A percentile compares a stretch with the other conserved stretches of the same genome.
phyloP scores from a whole-genome alignment of 1,140 invertebrate species.

The Radopholus similis region DNA sequence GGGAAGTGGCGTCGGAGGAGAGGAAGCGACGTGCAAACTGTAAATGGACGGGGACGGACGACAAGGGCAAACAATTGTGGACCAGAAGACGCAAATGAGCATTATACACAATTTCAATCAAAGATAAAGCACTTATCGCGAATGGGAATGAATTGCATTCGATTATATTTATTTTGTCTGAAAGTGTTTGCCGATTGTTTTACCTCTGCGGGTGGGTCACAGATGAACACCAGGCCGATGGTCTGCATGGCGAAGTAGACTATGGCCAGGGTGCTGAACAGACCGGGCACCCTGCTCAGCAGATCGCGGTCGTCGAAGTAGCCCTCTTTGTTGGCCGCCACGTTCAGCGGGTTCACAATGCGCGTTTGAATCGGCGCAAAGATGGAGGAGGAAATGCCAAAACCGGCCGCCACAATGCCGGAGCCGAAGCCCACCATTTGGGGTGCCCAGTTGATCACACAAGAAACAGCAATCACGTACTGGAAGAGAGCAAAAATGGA shows the following conservation, averaged over 20 bases:
- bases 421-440: conserved; percentile 49
- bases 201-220: conserved; percentile 52
- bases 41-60: conserved; percentile 15
- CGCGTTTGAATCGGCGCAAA: conserved; percentile 56
- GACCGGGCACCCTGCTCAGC: conserved; percentile 47
- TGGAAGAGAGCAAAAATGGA: not conserved
- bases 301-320: conserved; percentile 38
- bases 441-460: conserved; percentile 59
- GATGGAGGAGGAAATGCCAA: conserved; percentile 55
- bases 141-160: too few species aligned
- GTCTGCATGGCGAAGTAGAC: conserved; percentile 54
- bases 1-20: conserved; percentile 25
- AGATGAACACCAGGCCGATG: conserved; percentile 54
- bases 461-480: conserved; percentile 49
- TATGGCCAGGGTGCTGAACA: conserved; percentile 44
- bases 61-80: too few species aligned
- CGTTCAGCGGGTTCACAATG: conserved; percentile 40
- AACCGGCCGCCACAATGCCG: conserved; percentile 59
- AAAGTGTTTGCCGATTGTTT: too few species aligned
- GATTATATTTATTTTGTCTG: not conserved
- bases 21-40: conserved; percentile 43
- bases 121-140: too few species aligned
- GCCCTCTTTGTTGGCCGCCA: conserved; percentile 48
- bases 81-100: too few species aligned
- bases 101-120: too few species aligned